Evolutionary conservation across 2,113 vertebrate species (phyloP), one percentile per base, ranked within the genome.

Genomic region (Aphelocoma coerulescens): DNA sequence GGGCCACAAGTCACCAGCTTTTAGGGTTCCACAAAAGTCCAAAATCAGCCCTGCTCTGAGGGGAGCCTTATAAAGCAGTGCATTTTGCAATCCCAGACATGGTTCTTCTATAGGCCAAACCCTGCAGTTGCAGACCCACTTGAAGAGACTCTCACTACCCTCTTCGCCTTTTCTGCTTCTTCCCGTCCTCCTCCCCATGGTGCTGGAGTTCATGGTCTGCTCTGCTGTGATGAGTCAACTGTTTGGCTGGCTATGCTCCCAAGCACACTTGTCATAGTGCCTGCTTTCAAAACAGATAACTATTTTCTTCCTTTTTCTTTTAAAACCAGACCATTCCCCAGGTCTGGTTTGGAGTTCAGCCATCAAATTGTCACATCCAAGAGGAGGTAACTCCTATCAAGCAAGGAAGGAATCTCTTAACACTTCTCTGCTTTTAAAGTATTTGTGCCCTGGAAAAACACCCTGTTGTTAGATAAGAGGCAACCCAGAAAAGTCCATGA

Each of bases 331-430:
- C 52, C 32, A 39, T 67, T 92, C 13, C 11, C 17, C 35, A 65
- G n/a, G 17, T 67, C 48, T 88, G 63, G n/a, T 79, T 93, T 90
- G 86, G 79, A 89, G 43, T 71, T 82, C 43, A 77, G 57, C 84
- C 30, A 55, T 51, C 3, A 2, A 69, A 86, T 32, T 79, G 51
- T 33, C 55, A 76, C 4, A 13, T 76, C 43, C 0, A 11, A 85
- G 19, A 73, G 72, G 72, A 81, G 39, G 86, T 72, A 81, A 87
- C 5, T 30, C 30, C 24, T 95, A 78, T 89, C 91, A 93, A 77
- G 66, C 35, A 95, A 95, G 84, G 83, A 92, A 71, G 80, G 52
- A 95, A 93, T 87, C 83, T 73, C 76, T 93, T 96, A 94, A 86
- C 89, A 90, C 80, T 91, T 94, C 62, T 89, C 30, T 82, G 58